Evolutionary conservation across 2,888 invertebrate genomes (phyloP).

Genomic region (Heteropelma amictum): DNA sequence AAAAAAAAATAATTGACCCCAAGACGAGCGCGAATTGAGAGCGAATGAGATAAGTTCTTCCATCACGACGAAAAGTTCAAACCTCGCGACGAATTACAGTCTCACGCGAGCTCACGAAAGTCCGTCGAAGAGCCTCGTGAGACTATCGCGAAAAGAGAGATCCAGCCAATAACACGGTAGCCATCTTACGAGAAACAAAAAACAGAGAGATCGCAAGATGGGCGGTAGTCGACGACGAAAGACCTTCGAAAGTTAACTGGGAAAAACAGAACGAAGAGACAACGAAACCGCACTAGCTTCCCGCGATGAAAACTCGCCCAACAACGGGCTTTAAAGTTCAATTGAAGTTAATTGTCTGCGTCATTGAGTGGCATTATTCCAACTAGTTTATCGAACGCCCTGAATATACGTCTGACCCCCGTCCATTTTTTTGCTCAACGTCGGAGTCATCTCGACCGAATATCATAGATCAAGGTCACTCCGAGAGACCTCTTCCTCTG

Average conservation of each 20-base stretch:
- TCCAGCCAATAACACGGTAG: not conserved
- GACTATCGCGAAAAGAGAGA: not conserved
- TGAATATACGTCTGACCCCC: not conserved
- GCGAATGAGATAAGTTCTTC: constrained; percentile 28
- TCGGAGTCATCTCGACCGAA: too few species aligned
- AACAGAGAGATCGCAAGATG: too few species aligned
- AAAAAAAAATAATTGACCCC: constrained; percentile 5
- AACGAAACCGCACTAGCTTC: constrained; percentile 56
- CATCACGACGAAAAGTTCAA: constrained; percentile 14
- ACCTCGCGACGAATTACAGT: not conserved
- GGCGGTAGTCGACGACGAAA: constrained; percentile 4
- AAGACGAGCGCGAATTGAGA: not conserved
- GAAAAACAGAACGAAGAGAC: constrained; percentile 39
- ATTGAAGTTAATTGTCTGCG: constrained; percentile 61
- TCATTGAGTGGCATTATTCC: constrained; percentile 37
- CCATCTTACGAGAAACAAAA: not conserved
- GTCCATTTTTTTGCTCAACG: not conserved
- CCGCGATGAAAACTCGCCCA: constrained; percentile 53
- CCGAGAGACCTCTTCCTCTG: too few species aligned
- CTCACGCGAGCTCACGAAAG: not conserved
- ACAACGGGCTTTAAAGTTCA: constrained; percentile 55
- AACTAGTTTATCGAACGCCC: constrained; percentile 22
- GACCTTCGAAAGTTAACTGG: constrained; percentile 17
- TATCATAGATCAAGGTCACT: too few species aligned
- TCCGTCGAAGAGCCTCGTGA: constrained; percentile 5